These are phyloP conservation scores for Lagopus muta DNA, from an alignment of 2,113 vertebrate species.

Conservation along the genomic window DNA sequence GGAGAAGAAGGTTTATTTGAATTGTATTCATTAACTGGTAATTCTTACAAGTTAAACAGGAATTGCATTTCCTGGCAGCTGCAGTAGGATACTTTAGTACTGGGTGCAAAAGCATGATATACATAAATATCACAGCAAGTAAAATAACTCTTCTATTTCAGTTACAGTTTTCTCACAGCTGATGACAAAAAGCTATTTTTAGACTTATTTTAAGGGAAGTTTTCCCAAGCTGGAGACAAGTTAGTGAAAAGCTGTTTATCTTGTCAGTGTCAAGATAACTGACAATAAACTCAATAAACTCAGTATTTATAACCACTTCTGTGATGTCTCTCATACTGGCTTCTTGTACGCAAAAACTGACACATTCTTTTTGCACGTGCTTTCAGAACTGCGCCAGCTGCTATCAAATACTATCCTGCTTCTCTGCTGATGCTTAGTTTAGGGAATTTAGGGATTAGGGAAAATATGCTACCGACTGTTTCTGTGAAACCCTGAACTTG, in stretches of 20 bases:
- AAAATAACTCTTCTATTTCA: neutral
- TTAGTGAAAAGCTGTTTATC: neutral
- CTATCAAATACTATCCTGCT: neutral
- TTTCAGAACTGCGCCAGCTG: neutral
- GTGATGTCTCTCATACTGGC: neutral
- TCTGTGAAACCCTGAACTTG: neutral
- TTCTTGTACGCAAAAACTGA: neutral
- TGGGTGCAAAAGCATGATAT: neutral
- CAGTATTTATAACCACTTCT: neutral
- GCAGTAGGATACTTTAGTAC: neutral
- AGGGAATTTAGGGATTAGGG: neutral
- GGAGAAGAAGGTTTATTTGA: neutral
- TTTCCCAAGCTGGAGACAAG: neutral
- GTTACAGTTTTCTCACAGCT: neutral
- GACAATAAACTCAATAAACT: neutral
- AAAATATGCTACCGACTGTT: neutral
- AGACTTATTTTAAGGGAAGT: neutral
- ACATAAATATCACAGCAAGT: neutral
- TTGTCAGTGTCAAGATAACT: neutral
- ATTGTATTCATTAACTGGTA: neutral
- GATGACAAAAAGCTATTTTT: neutral
- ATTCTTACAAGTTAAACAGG: neutral
- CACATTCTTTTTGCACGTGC: neutral
- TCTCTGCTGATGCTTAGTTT: neutral
- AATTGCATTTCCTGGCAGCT: neutral